Base-by-base conservation (phyloP, 2,888 invertebrate species). In the Peribatodes rhomboidaria region DNA sequence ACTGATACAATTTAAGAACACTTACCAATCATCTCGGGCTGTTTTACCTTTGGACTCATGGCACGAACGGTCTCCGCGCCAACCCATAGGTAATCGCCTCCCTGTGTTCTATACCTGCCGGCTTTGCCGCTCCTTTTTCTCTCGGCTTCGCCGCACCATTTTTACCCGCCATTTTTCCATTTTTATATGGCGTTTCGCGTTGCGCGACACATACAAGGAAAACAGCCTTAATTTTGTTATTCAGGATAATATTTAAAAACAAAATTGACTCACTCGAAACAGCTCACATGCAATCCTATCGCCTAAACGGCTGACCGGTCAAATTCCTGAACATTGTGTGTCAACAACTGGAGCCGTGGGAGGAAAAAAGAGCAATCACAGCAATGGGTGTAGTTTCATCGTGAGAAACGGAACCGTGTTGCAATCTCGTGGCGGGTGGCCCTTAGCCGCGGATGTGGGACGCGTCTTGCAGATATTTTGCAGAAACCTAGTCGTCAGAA, bases 371-470 rank as follows among this genome's bases (percentile, higher is more conserved):
- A 49, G 46, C 49, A 65, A 61, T 63, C 59, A 59, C 37, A 61
- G 65, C 65, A 67, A 71, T 59, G 50, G 63, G 49, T 49, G 65
- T 65, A 44, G 46, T 63, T 58, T 41, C 46, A 52, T 52, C 62
- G 67, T 71, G 65, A 46, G 61, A 65, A 65, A 54, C 57, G 54
- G 55, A 41, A 54, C 22, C 47, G 57, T 63, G 62, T 60, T 55
- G 67, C 60, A 65, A 67, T 65, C 41, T 33, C 49, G 57, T 27
- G 60, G 57, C 6, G 60, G 33, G 60, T 42, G 37, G 55, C 62
- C 61, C 27, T 56, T 59, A 35, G 54, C 42, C 47, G 47, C 41
- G 31, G 62, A 68, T 62, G 68, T 67, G 53, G 64, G 58, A 49
- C 64, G 60, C 42, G 47, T 57, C 53, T 70, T 58, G 60, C 39